Percentiles rank a stretch among this genome's conserved stretches.
Evolutionary conservation across 2,797 vertebrate species (phyloP).

Genomic region (Champsocephalus esox): DNA sequence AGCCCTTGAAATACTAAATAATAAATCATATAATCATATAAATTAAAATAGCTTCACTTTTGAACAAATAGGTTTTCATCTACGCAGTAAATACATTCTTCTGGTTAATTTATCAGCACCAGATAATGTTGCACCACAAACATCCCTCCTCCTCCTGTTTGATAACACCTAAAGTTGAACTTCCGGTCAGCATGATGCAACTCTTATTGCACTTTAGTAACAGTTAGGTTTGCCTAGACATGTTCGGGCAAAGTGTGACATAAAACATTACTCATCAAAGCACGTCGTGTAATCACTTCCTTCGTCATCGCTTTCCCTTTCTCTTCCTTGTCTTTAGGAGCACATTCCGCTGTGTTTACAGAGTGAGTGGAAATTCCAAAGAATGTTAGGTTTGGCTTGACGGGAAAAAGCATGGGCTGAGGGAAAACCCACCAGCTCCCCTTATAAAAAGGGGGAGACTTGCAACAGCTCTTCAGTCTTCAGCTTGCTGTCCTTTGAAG

Average conservation of each 20-base stretch:
- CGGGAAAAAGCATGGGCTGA: conserved; percentile 65
- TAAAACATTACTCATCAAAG: not conserved
- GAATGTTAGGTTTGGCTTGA: conserved; percentile 42
- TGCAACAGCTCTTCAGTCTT: conserved; percentile 34
- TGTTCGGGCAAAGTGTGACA: not conserved
- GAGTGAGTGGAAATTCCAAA: conserved; percentile 65
- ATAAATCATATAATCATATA: too few relatives aligned
- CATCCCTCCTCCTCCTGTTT: too few relatives aligned
- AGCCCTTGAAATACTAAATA: too few relatives aligned
- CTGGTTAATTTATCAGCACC: too few relatives aligned
- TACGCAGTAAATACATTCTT: not conserved
- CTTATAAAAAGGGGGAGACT: conserved; percentile 66
- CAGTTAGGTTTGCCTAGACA: conserved; percentile 1
- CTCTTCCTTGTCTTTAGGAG: not conserved
- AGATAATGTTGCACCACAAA: not conserved
- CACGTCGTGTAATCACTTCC: not conserved
- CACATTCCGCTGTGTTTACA: conserved; percentile 38
- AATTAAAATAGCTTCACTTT: too few relatives aligned
- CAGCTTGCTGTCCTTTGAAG: not conserved
- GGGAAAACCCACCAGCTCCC: conserved; percentile 59
- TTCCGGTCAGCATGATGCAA: not conserved
- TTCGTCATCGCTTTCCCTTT: not conserved
- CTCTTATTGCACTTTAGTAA: not conserved
- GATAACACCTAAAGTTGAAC: not conserved
- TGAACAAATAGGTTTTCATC: not conserved